These are phyloP conservation scores for Rhagium mordax DNA, from an alignment of 2,888 invertebrate species.

Conservation along the genomic window DNA sequence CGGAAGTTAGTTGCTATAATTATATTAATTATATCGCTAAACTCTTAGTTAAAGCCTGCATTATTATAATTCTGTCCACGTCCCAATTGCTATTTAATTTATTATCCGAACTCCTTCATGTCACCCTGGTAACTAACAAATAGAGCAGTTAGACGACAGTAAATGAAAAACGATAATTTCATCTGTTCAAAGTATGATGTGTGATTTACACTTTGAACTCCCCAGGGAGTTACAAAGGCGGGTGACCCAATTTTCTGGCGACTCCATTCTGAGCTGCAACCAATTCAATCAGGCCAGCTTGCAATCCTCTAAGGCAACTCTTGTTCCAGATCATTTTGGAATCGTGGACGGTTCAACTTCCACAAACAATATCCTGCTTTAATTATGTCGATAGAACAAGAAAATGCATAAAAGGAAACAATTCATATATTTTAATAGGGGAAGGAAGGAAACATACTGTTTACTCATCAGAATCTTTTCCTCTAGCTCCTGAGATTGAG, in stretches of 20 bases:
- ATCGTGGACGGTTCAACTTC: not conserved
- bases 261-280: not conserved
- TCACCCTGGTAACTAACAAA: not conserved
- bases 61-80: not conserved
- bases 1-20: no score
- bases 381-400: not conserved
- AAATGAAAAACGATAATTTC: not conserved
- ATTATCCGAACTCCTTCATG: not conserved
- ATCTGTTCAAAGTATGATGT: not conserved
- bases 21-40: no score
- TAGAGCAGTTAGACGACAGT: not conserved
- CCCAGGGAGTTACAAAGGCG: constrained; percentile 9
- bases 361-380: not conserved
- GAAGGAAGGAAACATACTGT: no score
- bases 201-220: not conserved
- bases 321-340: not conserved
- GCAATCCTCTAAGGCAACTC: not conserved
- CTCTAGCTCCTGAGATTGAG: no score
- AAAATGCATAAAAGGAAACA: not conserved
- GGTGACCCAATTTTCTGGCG: constrained; percentile 13
- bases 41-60: no score
- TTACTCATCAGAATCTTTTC: no score
- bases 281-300: constrained; percentile 17
- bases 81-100: not conserved
- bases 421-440: no score